Conservation (phyloP, 2,797 vertebrate species). For the Premnoplex brunnescens region DNA sequence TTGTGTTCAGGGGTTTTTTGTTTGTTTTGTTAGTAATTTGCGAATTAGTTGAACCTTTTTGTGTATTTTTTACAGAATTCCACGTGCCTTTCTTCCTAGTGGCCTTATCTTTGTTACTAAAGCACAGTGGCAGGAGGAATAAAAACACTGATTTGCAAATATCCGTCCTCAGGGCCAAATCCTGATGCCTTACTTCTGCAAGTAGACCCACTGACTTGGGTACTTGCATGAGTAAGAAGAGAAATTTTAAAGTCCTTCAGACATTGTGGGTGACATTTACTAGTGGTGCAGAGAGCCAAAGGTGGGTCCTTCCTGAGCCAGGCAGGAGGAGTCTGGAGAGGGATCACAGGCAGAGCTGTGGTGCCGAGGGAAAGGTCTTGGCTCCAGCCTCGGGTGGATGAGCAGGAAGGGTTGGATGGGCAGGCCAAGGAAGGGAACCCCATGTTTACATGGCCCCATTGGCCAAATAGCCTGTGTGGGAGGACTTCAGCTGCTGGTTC, state of each 20-base stretch:
- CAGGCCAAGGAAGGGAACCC: not conserved
- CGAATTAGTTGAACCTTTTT: constrained; percentile 62
- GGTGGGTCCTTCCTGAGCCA: not conserved
- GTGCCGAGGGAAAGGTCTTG: not conserved
- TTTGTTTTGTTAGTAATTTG: constrained; percentile 71
- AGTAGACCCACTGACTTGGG: not conserved
- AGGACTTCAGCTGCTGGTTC: not conserved
- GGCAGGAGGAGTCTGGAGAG: not conserved
- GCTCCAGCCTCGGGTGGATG: not conserved
- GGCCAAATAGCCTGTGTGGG: not conserved
- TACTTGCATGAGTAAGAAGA: constrained; percentile 41
- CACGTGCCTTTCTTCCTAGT: constrained; percentile 82
- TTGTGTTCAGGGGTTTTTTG: constrained; percentile 42
- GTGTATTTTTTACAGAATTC: constrained; percentile 75
- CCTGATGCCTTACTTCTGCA: constrained; percentile 54
- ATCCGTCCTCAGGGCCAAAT: constrained; percentile 57
- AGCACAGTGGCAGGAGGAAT: constrained; percentile 64
- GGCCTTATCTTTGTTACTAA: constrained; percentile 78
- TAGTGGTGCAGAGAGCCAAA: not conserved
- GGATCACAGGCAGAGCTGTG: not conserved
- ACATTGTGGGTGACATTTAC: not conserved
- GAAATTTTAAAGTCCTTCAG: not conserved
- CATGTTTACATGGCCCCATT: not conserved
- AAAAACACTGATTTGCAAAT: constrained; percentile 48
- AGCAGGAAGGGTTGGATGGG: not conserved